These are phyloP conservation scores for Upupa epops DNA, from an alignment of 2,113 vertebrate species.

Conservation along the genomic window DNA sequence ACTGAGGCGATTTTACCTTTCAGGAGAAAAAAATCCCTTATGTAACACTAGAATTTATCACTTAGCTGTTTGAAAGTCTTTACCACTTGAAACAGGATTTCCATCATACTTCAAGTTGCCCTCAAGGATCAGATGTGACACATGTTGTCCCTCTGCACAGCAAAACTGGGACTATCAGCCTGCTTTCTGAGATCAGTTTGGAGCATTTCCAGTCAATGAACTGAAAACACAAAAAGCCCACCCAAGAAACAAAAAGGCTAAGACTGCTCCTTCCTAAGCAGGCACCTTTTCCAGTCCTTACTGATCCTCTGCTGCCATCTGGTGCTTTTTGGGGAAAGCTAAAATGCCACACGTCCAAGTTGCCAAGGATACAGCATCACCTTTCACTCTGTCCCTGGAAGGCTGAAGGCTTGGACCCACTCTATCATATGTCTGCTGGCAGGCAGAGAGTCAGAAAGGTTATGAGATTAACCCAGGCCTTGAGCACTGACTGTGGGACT, in stretches of 20 bases:
- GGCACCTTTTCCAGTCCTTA: background rate
- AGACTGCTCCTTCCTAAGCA: no score
- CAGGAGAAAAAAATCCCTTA: background rate
- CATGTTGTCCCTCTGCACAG: background rate
- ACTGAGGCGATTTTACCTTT: background rate
- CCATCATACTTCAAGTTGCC: background rate
- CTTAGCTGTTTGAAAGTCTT: background rate
- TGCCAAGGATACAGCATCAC: fast-evolving
- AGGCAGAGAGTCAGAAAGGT: background rate
- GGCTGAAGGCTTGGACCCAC: background rate
- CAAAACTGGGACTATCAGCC: background rate
- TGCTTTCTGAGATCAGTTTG: background rate
- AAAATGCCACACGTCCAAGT: fast-evolving
- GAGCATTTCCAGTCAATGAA: background rate
- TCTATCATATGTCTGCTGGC: fast-evolving
- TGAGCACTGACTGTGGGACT: background rate
- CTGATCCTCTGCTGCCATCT: slow-evolving; percentile 61
- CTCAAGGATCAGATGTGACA: background rate
- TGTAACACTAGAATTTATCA: background rate
- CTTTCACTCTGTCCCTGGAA: fast-evolving
- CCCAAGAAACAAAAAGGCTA: no score
- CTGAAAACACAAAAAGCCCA: background rate
- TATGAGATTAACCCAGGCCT: no score
- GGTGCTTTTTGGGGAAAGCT: slow-evolving; percentile 7
- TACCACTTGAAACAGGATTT: background rate